phyloP scores from a whole-genome alignment of 2,797 vertebrate genomes.

The Discoglossus pictus region DNA sequence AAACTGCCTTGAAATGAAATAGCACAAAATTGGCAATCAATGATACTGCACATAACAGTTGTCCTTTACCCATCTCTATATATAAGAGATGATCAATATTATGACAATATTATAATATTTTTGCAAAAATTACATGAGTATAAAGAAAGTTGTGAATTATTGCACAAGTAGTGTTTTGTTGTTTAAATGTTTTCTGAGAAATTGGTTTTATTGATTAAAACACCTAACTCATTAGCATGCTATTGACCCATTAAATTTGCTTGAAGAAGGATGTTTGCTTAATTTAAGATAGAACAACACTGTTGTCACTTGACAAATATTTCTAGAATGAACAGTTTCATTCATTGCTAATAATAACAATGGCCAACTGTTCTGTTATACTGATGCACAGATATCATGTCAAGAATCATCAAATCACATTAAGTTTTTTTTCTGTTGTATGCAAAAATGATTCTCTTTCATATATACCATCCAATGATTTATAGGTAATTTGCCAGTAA shows the following conservation, averaged over 20 bases:
- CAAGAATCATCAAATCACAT: no score
- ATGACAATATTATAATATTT: no score
- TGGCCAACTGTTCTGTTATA: background rate
- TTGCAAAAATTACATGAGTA: no score
- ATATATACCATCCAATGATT: no score
- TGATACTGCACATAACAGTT: background rate
- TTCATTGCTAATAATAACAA: background rate
- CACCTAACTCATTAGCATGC: background rate
- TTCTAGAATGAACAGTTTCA: background rate
- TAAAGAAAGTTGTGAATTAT: background rate
- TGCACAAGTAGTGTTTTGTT: background rate
- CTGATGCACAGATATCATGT: no score
- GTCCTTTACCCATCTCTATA: background rate
- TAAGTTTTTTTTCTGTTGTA: no score
- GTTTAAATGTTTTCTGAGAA: background rate
- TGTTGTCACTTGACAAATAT: background rate
- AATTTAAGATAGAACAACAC: constrained; percentile 11
- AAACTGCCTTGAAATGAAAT: constrained; percentile 42
- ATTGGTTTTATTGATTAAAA: constrained; percentile 12
- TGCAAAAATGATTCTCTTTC: no score
- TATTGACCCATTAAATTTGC: constrained; percentile 1
- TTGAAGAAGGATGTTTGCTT: constrained; percentile 1
- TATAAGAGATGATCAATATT: background rate
- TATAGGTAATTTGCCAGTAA: no score
- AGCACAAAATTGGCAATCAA: background rate